Percentiles rank a stretch among this genome's conserved stretches.
Evolutionary conservation across 2,113 vertebrate species (phyloP).

Genomic region (Hemichromis elongatus): DNA sequence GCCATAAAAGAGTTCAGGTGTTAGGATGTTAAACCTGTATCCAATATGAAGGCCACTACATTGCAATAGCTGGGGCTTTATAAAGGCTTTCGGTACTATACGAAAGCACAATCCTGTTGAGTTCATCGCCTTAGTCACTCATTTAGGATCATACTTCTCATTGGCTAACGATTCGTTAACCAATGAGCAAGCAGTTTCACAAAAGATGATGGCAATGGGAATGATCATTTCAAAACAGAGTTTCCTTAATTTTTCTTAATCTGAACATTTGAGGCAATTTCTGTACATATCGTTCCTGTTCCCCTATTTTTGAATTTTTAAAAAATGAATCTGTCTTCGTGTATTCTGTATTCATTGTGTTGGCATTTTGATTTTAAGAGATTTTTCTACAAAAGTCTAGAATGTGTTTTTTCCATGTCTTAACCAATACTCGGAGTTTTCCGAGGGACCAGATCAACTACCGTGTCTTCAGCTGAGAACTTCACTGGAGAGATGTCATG

Average conservation of each 20-base stretch:
- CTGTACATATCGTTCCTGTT: no score
- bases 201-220: no score
- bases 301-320: no score
- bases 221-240: no score
- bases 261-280: no score
- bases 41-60: not conserved
- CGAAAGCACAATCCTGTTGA: not conserved
- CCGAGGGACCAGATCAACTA: not conserved
- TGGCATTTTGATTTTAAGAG: not conserved
- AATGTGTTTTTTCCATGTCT: not conserved
- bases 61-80: not conserved
- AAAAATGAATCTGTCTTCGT: not conserved
- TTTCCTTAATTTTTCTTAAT: no score
- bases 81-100: not conserved
- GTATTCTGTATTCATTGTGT: not conserved
- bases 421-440: not conserved
- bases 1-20: no score
- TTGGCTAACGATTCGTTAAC: not conserved
- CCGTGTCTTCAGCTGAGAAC: not conserved
- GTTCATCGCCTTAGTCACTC: fast-evolving
- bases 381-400: not conserved
- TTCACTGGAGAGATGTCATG: not conserved
- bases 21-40: not conserved
- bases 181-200: not conserved
- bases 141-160: not conserved